phyloP scores from a whole-genome alignment of 2,113 vertebrate genomes.

The Eublepharis macularius region DNA sequence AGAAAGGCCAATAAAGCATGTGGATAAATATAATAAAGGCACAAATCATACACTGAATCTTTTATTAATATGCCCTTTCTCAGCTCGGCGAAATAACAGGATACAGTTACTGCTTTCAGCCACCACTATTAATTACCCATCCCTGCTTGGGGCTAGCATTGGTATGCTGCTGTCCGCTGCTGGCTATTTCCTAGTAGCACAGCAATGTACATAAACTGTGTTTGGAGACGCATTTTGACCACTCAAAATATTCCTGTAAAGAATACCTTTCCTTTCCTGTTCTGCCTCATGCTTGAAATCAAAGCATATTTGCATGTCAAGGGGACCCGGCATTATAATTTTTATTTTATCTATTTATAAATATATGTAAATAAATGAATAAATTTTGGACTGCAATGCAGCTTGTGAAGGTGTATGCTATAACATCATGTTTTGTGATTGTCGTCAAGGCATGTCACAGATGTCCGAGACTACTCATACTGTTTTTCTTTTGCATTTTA shows the following conservation, averaged over 20 bases:
- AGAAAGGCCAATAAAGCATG: neutral
- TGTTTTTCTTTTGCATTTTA: constrained; percentile 69
- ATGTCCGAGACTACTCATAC: constrained; percentile 42
- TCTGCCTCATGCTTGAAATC: too few relatives aligned
- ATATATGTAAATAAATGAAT: too few relatives aligned
- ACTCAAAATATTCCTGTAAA: neutral
- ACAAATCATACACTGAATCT: rapidly evolving
- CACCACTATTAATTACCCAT: neutral
- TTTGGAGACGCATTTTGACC: neutral
- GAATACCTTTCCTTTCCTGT: neutral
- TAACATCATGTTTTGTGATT: neutral
- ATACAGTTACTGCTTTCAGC: neutral
- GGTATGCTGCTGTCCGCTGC: neutral
- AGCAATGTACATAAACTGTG: neutral
- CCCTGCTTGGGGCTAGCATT: neutral
- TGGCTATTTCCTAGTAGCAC: neutral
- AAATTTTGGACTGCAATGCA: neutral
- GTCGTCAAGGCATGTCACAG: neutral
- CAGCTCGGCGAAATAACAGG: neutral
- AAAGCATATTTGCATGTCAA: too few relatives aligned
- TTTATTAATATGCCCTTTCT: neutral
- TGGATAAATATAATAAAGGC: neutral
- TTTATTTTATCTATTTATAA: too few relatives aligned
- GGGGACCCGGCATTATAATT: too few relatives aligned
- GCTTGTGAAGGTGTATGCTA: neutral